These are phyloP conservation scores for Julus scanicus DNA, from an alignment of 2,888 invertebrate species.

Conservation along the genomic window DNA sequence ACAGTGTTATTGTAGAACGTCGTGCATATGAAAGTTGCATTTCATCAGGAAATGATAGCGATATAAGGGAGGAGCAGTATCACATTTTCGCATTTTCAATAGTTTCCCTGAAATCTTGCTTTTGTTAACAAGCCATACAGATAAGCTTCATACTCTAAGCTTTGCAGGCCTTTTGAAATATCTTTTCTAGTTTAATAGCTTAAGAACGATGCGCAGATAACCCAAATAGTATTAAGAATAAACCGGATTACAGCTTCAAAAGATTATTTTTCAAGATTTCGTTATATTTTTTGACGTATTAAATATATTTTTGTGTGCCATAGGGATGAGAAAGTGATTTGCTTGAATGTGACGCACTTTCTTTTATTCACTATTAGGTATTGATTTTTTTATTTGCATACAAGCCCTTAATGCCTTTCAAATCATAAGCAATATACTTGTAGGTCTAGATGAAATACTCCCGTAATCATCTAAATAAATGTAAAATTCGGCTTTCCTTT, in stretches of 20 bases:
- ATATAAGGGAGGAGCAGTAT: neutral
- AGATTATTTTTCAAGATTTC: slow-evolving; percentile 5
- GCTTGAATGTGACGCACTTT: neutral
- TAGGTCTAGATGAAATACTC: too few species aligned
- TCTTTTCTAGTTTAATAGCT: slow-evolving; percentile 46
- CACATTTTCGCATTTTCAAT: slow-evolving; percentile 12
- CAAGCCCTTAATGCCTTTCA: too few species aligned
- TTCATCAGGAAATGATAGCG: slow-evolving; percentile 35
- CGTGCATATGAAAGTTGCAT: slow-evolving; percentile 31
- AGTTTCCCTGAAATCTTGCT: slow-evolving; percentile 20
- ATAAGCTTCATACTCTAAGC: slow-evolving; percentile 4
- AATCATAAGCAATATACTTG: too few species aligned
- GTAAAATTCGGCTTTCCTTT: too few species aligned
- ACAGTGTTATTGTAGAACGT: neutral
- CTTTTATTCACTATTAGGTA: slow-evolving; percentile 18
- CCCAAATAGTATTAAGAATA: slow-evolving; percentile 50
- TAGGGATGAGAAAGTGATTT: slow-evolving; percentile 2
- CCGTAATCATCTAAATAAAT: too few species aligned
- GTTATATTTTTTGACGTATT: neutral
- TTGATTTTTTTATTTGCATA: neutral
- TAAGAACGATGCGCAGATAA: slow-evolving; percentile 50
- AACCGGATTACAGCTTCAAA: slow-evolving; percentile 48
- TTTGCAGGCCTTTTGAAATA: neutral
- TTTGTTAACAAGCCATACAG: slow-evolving; percentile 40
- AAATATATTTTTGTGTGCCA: neutral